These are phyloP conservation scores for Epistrophella euchroma DNA, from an alignment of 2,888 invertebrate genomes.

Conservation along the genomic window DNA sequence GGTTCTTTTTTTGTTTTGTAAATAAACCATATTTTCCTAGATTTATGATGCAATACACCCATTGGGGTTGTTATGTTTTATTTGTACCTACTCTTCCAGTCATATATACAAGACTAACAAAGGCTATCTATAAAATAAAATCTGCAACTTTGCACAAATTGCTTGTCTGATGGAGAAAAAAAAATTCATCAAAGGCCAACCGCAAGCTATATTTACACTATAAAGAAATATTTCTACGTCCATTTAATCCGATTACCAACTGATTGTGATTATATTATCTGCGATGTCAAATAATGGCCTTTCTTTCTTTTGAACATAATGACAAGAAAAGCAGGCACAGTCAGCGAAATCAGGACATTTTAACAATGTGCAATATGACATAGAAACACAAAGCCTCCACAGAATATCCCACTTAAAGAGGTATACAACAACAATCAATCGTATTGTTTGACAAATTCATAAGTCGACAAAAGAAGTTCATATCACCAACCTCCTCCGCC, in stretches of 20 bases:
- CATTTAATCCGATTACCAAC: slow-evolving; percentile 25
- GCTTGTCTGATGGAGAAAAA: not conserved
- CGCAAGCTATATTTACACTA: not conserved
- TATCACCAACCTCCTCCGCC: not conserved
- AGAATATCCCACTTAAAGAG: not conserved
- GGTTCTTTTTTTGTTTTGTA: not conserved
- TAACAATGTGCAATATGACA: not conserved
- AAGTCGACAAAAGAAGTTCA: slow-evolving; percentile 15
- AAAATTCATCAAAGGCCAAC: slow-evolving; percentile 20
- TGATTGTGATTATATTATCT: slow-evolving; percentile 20
- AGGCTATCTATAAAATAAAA: not conserved
- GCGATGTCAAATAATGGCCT: not conserved
- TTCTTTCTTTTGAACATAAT: not conserved
- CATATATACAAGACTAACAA: not conserved
- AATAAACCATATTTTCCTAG: slow-evolving; percentile 3
- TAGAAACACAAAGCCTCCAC: not conserved
- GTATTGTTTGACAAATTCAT: slow-evolving; percentile 17
- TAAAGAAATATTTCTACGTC: slow-evolving; percentile 1
- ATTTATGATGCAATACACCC: slow-evolving; percentile 4
- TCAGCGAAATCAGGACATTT: slow-evolving; percentile 11
- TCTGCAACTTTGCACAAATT: slow-evolving; percentile 19
- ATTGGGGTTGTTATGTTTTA: not conserved
- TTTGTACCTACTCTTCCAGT: not conserved
- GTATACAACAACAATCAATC: not conserved
- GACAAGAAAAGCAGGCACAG: not conserved